Conservation (phyloP, 2,888 invertebrate genomes). For the Temnothorax unifasciatus region DNA sequence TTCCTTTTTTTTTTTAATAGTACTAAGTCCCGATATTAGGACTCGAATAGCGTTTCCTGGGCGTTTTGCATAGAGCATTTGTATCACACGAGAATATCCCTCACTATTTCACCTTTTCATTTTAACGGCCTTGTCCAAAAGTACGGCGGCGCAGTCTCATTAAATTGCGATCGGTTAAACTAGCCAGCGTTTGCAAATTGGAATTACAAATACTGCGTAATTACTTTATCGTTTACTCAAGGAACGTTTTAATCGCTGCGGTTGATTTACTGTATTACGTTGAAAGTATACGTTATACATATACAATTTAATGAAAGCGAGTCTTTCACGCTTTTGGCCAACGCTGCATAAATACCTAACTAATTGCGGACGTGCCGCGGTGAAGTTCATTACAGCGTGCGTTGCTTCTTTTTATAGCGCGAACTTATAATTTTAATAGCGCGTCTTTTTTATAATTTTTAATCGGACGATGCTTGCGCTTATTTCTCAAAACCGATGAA, state of each 20-base stretch:
- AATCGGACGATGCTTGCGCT: slow-evolving; percentile 78
- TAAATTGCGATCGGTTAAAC: slow-evolving; percentile 6
- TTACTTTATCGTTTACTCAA: neutral
- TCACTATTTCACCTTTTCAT: slow-evolving; percentile 68
- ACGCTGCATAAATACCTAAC: slow-evolving; percentile 56
- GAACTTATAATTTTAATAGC: slow-evolving; percentile 73
- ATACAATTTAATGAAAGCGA: slow-evolving; percentile 6
- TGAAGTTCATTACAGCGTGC: slow-evolving; percentile 65
- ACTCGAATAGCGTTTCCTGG: slow-evolving; percentile 62
- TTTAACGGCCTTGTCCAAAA: slow-evolving; percentile 33
- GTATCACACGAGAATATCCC: slow-evolving; percentile 54
- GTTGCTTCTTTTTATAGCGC: slow-evolving; percentile 75
- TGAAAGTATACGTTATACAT: neutral
- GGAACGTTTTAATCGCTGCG: neutral
- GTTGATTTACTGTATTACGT: neutral
- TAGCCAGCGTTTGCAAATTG: neutral
- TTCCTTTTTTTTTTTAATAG: slow-evolving; percentile 35
- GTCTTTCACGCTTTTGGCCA: slow-evolving; percentile 32
- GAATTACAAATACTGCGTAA: neutral
- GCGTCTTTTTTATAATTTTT: slow-evolving; percentile 45
- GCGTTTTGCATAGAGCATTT: slow-evolving; percentile 72
- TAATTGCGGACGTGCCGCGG: slow-evolving; percentile 57
- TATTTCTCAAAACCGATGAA: slow-evolving; percentile 76
- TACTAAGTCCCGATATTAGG: slow-evolving; percentile 23
- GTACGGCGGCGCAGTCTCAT: neutral